Evolutionary conservation across 2,888 invertebrate genomes (phyloP), one percentile per base, ranked within the genome.

Genomic region (Harmothoe impar): DNA sequence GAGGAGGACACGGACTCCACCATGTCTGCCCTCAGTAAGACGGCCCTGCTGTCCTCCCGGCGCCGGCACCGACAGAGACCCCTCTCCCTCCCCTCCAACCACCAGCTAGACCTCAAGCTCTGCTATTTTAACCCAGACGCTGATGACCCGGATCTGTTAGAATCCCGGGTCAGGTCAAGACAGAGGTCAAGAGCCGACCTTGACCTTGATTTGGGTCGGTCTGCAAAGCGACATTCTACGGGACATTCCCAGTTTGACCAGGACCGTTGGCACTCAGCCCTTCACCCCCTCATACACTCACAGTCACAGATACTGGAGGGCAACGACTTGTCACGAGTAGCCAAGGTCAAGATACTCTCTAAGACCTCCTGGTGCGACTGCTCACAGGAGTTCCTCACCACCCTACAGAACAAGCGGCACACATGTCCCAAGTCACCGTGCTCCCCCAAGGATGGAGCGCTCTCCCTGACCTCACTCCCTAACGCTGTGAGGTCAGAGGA

Each of bases 361-460:
- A 86, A 56, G 54, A 86, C 52, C 31, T 86, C 86, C 17, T 86
- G 86, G 86, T 86, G 86, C 29, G 86, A 86, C 54, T 86, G 86
- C n/a, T 86, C 86, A 10, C 86, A 54, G 54, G 86, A 86, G 56
- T 86, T 86, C 54, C 86, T 86, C 33, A 86, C 56, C 15, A 86
- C 86, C 1, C 52, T 54, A 29, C 54, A 29, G 29, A 86, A 86
- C 33, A 54, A 52, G 31, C 86, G 86, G 3, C 86, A 86, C 56
- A 86, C 54, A 20, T 86, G 86, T 29, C 86, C 86, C 52, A 56
- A 54, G 52, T 86, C 86, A 20, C 86, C 86, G 35, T 52, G 51
- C 25, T 17, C 86, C 23, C 54, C 81, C 81, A 43, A 62, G n/a
- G 62, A 62, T 20, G 20, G 62, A 3, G 62, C 62, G 3, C 12